Evolutionary conservation across 1,140 invertebrate species (phyloP).

Genomic region (Druon quercuslanigerum): DNA sequence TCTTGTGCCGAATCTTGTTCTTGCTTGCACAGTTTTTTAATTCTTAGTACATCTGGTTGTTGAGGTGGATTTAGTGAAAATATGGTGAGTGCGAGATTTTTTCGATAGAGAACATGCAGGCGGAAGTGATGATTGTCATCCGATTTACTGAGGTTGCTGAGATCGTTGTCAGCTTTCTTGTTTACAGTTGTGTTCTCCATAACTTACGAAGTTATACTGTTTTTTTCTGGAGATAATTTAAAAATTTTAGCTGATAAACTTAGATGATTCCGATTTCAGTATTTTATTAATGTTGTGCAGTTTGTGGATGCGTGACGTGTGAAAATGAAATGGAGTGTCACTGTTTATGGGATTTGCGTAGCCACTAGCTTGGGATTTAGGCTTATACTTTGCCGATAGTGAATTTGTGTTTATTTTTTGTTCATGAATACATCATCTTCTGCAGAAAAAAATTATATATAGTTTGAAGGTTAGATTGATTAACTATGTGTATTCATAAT

Average conservation of each 20-base stretch:
- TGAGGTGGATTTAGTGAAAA: background rate
- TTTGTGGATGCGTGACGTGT: background rate
- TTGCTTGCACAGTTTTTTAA: too few relatives aligned
- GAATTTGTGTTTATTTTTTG: too few relatives aligned
- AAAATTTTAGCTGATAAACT: background rate
- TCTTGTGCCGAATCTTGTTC: too few relatives aligned
- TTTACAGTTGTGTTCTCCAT: slow-evolving; percentile 2
- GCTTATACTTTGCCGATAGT: background rate
- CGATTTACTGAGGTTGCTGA: background rate
- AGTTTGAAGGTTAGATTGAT: too few relatives aligned
- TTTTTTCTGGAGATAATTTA: background rate
- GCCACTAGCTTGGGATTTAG: background rate
- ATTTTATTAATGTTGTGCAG: background rate
- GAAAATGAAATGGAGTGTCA: background rate
- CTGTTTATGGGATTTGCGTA: background rate
- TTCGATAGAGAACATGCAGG: background rate
- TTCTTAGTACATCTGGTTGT: background rate
- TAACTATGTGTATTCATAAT: too few relatives aligned
- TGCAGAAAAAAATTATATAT: too few relatives aligned
- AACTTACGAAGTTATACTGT: background rate
- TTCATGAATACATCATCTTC: too few relatives aligned
- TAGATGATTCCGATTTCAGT: background rate
- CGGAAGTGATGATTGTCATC: slow-evolving; percentile 25
- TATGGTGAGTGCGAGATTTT: background rate
- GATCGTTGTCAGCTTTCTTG: slow-evolving; percentile 8